Evolutionary conservation across 2,113 vertebrate genomes (phyloP).

Genomic region (Acanthisitta chloris): DNA sequence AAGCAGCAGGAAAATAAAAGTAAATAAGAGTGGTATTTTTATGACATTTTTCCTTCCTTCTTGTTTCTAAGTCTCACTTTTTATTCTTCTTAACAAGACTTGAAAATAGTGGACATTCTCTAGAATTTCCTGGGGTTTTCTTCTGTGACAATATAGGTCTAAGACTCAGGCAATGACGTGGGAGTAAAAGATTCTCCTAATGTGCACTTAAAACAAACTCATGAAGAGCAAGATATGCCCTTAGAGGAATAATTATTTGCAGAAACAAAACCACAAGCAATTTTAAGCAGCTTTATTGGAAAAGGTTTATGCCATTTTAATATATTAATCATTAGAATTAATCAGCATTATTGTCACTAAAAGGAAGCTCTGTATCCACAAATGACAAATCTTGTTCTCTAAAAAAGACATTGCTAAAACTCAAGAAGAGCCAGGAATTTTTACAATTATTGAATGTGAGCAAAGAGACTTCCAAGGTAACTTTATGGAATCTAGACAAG

Average conservation of each 20-base stretch:
- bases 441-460: not conserved
- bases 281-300: not conserved
- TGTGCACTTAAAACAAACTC: not conserved
- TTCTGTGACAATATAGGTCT: not conserved
- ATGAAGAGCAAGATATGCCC: not conserved
- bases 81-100: not conserved
- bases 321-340: constrained; percentile 7
- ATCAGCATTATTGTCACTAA: not conserved
- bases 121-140: not conserved
- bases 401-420: not conserved
- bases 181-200: not conserved
- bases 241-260: not conserved
- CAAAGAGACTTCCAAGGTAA: not conserved
- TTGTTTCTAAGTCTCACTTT: not conserved
- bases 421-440: not conserved
- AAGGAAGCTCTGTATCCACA: not conserved
- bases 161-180: not conserved
- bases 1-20: not conserved
- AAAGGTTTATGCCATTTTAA: not conserved
- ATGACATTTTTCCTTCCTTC: not conserved
- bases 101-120: not conserved
- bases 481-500: not conserved
- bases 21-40: not conserved
- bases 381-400: not conserved
- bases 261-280: not conserved